Conservation (phyloP, 2,113 vertebrate genomes). For the Planiliza haematocheilus region DNA sequence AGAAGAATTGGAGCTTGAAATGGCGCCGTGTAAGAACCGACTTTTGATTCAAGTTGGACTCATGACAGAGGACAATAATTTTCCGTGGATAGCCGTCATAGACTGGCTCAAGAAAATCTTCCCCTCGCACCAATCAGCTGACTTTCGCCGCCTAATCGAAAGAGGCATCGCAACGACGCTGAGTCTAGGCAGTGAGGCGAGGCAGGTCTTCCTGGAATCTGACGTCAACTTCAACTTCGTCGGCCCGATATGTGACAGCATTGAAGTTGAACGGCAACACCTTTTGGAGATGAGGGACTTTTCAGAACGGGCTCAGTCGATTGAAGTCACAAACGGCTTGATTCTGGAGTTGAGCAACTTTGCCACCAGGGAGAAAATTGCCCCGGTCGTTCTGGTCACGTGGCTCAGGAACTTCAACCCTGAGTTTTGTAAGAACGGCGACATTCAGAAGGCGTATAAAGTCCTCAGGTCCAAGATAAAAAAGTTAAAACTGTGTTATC, state of each 20-base stretch:
- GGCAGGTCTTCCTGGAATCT: conserved; percentile 75
- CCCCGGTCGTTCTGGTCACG: conserved; percentile 74
- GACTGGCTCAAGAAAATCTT: conserved; percentile 82
- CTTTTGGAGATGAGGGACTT: conserved; percentile 82
- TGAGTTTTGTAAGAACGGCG: conserved; percentile 75
- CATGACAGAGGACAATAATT: conserved; percentile 80
- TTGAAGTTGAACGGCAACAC: conserved; percentile 79
- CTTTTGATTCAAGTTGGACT: conserved; percentile 83
- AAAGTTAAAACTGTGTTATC: conserved; percentile 68
- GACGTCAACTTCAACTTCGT: conserved; percentile 83
- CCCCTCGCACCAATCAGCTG: conserved; percentile 71
- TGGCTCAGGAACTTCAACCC: conserved; percentile 83
- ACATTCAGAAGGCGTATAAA: conserved; percentile 73
- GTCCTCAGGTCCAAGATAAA: conserved; percentile 70
- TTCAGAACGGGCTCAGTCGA: conserved; percentile 74
- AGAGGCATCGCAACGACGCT: conserved; percentile 74
- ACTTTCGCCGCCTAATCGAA: conserved; percentile 82
- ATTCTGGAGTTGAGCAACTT: conserved; percentile 82
- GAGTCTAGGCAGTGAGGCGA: conserved; percentile 72
- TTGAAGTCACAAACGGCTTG: conserved; percentile 82
- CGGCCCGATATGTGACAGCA: conserved; percentile 84
- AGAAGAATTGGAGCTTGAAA: conserved; percentile 68
- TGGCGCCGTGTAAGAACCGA: conserved; percentile 74
- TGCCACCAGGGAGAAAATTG: conserved; percentile 76
- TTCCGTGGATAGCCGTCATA: conserved; percentile 73